A percentile compares a stretch with the other conserved stretches of the same genome.
These are phyloP conservation scores for Prunella fulvescens DNA, from an alignment of 2,113 vertebrate species.

Conservation along the genomic window DNA sequence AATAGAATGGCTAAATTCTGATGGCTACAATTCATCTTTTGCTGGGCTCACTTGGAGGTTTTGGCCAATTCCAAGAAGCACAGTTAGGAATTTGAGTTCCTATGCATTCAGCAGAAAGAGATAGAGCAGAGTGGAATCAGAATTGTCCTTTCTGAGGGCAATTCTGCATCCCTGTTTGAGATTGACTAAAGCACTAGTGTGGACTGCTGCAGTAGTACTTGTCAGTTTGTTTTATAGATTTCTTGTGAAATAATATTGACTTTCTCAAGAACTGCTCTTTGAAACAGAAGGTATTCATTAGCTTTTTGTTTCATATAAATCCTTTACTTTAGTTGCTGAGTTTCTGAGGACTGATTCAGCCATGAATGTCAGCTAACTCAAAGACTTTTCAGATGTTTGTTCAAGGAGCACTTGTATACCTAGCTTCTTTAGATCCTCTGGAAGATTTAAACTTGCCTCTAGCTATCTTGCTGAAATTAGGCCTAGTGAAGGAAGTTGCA, in stretches of 20 bases:
- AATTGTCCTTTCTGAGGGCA: neutral
- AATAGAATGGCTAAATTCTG: neutral
- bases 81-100: neutral
- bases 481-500: neutral
- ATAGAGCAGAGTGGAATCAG: too few relatives aligned
- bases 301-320: constrained; percentile 2
- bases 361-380: neutral
- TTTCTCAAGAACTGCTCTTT: constrained; percentile 32
- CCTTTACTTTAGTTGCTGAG: neutral
- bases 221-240: constrained; percentile 54
- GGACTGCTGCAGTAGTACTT: neutral
- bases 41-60: neutral
- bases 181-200: neutral
- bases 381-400: neutral
- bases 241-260: constrained; percentile 52
- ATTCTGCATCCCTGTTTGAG: neutral
- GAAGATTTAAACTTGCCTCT: neutral
- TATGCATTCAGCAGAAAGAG: neutral
- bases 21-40: neutral
- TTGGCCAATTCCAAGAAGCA: neutral
- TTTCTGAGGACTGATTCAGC: neutral
- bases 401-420: neutral
- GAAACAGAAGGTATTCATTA: constrained; percentile 51
- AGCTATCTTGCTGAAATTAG: neutral
- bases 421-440: neutral